Conservation (phyloP, 2,113 vertebrate species). For the Cervus canadensis region DNA sequence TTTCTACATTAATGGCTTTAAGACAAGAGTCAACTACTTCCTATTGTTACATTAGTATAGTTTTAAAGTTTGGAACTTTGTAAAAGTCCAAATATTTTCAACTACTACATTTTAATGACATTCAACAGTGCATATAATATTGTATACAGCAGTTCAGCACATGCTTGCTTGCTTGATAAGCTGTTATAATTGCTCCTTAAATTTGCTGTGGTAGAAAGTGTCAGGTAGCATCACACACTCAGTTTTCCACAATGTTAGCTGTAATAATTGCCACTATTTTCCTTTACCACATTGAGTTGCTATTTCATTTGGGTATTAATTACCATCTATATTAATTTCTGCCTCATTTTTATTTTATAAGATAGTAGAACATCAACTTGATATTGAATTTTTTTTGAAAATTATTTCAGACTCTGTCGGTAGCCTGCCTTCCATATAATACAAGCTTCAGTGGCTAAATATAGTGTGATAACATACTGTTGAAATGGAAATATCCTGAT, state of each 20-base stretch:
- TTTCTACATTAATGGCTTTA: slow-evolving; percentile 43
- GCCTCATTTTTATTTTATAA: slow-evolving; percentile 12
- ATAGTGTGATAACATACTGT: not conserved
- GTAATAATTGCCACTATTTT: not conserved
- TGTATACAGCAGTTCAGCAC: not conserved
- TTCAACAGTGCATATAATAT: slow-evolving; percentile 12
- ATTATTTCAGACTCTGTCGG: not conserved
- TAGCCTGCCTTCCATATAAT: not conserved
- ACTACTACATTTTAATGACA: slow-evolving; percentile 37
- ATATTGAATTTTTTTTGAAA: not conserved
- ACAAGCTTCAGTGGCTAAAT: not conserved
- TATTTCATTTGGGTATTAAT: slow-evolving; percentile 33
- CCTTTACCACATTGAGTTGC: slow-evolving; percentile 13
- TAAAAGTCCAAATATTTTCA: slow-evolving; percentile 42
- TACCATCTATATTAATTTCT: not conserved
- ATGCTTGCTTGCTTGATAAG: slow-evolving; percentile 22
- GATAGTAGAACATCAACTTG: not conserved
- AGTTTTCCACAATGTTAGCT: slow-evolving; percentile 42
- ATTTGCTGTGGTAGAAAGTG: slow-evolving; percentile 5
- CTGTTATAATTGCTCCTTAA: slow-evolving; percentile 53
- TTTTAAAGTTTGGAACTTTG: not conserved
- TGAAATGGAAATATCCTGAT: slow-evolving; percentile 6
- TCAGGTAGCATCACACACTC: not conserved
- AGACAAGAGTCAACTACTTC: slow-evolving; percentile 8
- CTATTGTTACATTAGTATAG: slow-evolving; percentile 8